Evolutionary conservation across 2,113 vertebrate species (phyloP).

Genomic region (Hydrolagus affinis): DNA sequence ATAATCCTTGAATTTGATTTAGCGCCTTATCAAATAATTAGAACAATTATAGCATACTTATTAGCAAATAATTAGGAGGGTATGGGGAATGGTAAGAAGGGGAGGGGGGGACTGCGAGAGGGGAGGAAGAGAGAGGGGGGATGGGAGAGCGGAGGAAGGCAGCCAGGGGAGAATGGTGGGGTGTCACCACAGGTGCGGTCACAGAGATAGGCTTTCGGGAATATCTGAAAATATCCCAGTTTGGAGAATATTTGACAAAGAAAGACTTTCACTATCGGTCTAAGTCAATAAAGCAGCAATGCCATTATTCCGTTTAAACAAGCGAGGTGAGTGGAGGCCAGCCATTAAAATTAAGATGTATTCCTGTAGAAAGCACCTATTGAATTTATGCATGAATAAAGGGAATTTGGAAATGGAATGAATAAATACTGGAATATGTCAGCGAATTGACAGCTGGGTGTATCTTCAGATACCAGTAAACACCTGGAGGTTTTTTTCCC

Average conservation of each 20-base stretch:
- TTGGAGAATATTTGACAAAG: background rate
- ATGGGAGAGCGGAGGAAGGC: constrained; percentile 15
- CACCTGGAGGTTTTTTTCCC: background rate
- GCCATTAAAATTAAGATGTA: background rate
- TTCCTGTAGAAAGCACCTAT: background rate
- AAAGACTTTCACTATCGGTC: background rate
- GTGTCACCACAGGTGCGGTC: no score
- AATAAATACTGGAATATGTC: background rate
- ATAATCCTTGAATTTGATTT: no score
- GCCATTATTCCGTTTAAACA: background rate
- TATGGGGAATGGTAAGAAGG: constrained; percentile 33
- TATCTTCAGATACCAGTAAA: background rate
- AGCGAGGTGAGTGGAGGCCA: background rate
- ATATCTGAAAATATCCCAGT: background rate
- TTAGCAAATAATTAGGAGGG: constrained; percentile 34
- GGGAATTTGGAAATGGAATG: background rate
- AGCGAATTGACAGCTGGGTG: background rate
- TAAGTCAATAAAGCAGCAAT: background rate
- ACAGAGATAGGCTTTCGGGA: background rate
- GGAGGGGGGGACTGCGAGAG: constrained; percentile 20
- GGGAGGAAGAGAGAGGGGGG: constrained; percentile 20
- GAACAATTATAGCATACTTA: no score
- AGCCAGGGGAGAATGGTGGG: no score
- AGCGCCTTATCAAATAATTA: no score
- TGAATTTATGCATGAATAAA: constrained; percentile 5